phyloP scores from a whole-genome alignment of 2,113 vertebrate species.

The Loxodonta africana region DNA sequence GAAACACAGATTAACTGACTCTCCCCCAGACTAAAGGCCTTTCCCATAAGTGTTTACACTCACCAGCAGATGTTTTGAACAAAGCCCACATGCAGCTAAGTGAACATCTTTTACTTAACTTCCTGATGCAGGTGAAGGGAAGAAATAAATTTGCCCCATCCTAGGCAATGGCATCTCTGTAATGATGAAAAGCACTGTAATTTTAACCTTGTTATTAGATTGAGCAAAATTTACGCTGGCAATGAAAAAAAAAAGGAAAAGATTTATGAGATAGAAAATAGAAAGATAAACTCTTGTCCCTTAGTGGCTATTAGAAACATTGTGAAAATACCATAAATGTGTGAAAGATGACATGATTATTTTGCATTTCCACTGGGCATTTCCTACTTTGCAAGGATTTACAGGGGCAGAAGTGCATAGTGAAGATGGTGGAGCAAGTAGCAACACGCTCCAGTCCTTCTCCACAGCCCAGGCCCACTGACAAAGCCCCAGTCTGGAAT shows the following conservation, averaged over 20 bases:
- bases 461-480: background rate
- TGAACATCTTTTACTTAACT: background rate
- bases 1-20: background rate
- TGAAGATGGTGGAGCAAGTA: background rate
- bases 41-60: background rate
- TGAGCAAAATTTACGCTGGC: slow-evolving; percentile 49
- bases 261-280: slow-evolving; percentile 67
- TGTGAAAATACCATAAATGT: slow-evolving; percentile 68
- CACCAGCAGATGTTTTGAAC: background rate
- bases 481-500: background rate
- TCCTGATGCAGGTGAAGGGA: background rate
- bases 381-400: slow-evolving; percentile 28
- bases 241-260: slow-evolving; percentile 42
- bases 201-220: slow-evolving; percentile 74
- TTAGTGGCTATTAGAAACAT: slow-evolving; percentile 67
- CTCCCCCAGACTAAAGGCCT: background rate
- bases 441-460: background rate
- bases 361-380: slow-evolving; percentile 66
- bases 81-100: background rate
- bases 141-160: slow-evolving; percentile 23
- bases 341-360: slow-evolving; percentile 74
- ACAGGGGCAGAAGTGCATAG: background rate
- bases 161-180: background rate
- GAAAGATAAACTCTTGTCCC: slow-evolving; percentile 76
- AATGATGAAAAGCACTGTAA: slow-evolving; percentile 61